Conservation (phyloP, 2,797 vertebrate species). For the Allobates femoralis region DNA sequence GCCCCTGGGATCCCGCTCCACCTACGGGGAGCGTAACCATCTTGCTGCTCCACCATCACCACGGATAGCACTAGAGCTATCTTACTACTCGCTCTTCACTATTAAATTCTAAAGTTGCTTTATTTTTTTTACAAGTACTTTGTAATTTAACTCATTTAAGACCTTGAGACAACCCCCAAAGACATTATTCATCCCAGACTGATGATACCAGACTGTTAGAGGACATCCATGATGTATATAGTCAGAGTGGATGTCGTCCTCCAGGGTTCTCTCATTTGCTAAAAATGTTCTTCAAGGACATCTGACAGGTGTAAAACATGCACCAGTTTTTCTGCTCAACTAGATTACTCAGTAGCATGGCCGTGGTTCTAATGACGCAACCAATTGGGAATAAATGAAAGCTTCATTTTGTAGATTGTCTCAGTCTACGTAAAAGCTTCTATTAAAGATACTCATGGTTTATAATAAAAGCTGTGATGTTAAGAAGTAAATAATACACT, state of each 20-base stretch:
- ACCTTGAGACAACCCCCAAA: too few relatives aligned
- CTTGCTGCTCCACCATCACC: too few relatives aligned
- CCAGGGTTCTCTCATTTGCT: neutral
- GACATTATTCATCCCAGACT: neutral
- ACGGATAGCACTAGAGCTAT: too few relatives aligned
- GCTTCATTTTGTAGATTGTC: neutral
- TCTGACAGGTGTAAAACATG: neutral
- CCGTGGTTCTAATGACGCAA: neutral
- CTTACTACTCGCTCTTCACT: too few relatives aligned
- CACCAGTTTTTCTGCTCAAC: neutral
- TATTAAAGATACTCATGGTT: neutral
- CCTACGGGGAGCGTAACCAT: too few relatives aligned
- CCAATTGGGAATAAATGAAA: neutral
- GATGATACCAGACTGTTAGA: neutral
- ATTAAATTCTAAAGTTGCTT: too few relatives aligned
- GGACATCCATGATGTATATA: too few relatives aligned
- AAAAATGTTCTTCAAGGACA: neutral
- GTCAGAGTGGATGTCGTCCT: neutral
- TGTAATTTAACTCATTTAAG: too few relatives aligned
- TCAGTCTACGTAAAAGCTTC: neutral
- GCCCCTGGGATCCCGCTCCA: too few relatives aligned
- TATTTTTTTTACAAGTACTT: too few relatives aligned
- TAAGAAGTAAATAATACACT: constrained; percentile 14
- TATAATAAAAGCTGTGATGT: neutral
- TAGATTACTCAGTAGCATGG: neutral